A percentile compares a stretch with the other conserved stretches of the same genome.
phyloP scores from a whole-genome alignment of 1,140 invertebrate genomes.

The Orchesella cincta region DNA sequence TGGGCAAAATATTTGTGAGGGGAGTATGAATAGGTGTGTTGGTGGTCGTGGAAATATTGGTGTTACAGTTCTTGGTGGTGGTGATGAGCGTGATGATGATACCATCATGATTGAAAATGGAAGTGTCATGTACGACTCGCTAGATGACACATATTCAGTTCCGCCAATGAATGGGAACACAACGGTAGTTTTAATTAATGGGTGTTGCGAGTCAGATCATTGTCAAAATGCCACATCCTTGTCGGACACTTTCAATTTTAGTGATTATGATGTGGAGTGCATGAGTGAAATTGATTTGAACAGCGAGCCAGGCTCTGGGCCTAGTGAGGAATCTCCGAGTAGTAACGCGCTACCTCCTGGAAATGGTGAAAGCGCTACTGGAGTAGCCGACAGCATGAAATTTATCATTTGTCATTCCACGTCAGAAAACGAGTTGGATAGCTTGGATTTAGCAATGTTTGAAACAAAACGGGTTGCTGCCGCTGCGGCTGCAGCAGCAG shows the following conservation, averaged over 20 bases:
- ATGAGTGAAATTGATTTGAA: constrained; percentile 52
- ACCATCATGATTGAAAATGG: constrained; percentile 31
- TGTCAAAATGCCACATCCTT: constrained; percentile 11
- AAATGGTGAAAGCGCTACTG: background rate
- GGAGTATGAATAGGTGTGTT: background rate
- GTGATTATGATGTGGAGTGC: constrained; percentile 44
- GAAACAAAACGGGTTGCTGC: constrained; percentile 38
- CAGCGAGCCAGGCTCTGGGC: constrained; percentile 36
- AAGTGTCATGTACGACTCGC: constrained; percentile 2
- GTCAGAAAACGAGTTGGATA: constrained; percentile 51
- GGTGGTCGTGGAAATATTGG: background rate
- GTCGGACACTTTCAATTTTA: constrained; percentile 28
- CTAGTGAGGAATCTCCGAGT: background rate
- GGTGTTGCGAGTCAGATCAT: constrained; percentile 3
- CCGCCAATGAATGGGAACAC: constrained; percentile 30
- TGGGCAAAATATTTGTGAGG: too few relatives aligned
- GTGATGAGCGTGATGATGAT: background rate
- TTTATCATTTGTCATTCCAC: constrained; percentile 16
- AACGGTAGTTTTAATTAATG: constrained; percentile 45
- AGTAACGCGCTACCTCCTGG: constrained; percentile 8
- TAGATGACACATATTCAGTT: constrained; percentile 1
- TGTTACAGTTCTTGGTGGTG: background rate
- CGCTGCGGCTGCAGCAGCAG: constrained; percentile 5
- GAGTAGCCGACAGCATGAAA: constrained; percentile 26
- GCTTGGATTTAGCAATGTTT: constrained; percentile 52